Conservation (phyloP, 92 coral and sea anemone species). For the Palythoa heliodiscus region DNA sequence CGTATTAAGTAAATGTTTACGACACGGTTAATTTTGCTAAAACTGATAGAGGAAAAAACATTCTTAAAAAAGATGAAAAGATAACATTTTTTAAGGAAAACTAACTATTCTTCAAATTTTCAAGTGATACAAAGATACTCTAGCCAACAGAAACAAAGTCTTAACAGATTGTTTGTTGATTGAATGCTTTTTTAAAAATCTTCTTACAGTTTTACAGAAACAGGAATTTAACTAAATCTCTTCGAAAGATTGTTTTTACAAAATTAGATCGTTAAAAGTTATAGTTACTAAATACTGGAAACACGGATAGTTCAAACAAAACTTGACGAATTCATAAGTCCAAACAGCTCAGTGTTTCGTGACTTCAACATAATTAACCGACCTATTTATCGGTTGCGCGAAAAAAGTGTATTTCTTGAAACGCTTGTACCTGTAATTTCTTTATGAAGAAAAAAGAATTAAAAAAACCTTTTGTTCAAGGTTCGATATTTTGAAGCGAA, state of each 20-base stretch:
- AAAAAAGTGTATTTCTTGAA: neutral
- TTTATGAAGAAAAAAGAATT: slow-evolving; percentile 3
- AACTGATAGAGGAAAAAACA: slow-evolving; percentile 48
- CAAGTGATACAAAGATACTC: neutral
- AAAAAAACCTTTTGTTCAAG: slow-evolving; percentile 16
- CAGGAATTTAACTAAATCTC: neutral
- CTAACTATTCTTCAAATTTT: neutral
- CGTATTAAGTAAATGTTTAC: slow-evolving; percentile 12
- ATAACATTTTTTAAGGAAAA: slow-evolving; percentile 6
- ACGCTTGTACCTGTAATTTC: neutral
- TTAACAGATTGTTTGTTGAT: slow-evolving; percentile 9
- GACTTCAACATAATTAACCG: neutral
- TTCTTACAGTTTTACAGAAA: neutral
- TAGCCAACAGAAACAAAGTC: neutral
- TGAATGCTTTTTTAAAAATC: neutral
- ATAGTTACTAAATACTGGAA: neutral
- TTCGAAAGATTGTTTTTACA: neutral
- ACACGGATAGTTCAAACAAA: slow-evolving; percentile 10
- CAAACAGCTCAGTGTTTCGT: neutral
- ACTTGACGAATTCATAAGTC: slow-evolving; percentile 18
- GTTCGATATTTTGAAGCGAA: neutral
- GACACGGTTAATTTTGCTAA: slow-evolving; percentile 47
- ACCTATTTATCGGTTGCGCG: neutral
- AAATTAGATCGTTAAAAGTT: neutral
- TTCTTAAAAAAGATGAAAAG: slow-evolving; percentile 45